phyloP scores from a whole-genome alignment of 2,888 invertebrate genomes.

The Drosophila atroscutellata region DNA sequence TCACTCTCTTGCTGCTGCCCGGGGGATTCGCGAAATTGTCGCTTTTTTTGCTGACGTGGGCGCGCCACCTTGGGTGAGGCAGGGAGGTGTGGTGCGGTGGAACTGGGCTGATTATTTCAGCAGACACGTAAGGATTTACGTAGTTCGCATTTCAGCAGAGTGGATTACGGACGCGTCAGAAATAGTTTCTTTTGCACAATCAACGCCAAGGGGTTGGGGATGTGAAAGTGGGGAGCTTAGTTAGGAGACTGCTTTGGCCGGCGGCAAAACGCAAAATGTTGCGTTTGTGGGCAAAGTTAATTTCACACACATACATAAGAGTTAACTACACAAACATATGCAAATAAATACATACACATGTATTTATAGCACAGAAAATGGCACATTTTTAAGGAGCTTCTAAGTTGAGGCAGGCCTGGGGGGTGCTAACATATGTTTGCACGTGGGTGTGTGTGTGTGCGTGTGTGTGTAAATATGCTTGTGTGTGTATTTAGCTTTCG shows the following conservation, averaged over 20 bases:
- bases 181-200: slow-evolving; percentile 74
- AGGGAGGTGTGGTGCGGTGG: neutral
- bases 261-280: slow-evolving; percentile 39
- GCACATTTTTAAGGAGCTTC: slow-evolving; percentile 58
- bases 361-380: slow-evolving; percentile 72
- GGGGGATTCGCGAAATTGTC: slow-evolving; percentile 77
- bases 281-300: slow-evolving; percentile 61
- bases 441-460: neutral
- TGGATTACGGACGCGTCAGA: slow-evolving; percentile 71
- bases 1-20: slow-evolving; percentile 68
- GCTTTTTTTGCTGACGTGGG: slow-evolving; percentile 69
- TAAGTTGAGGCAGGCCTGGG: slow-evolving; percentile 17
- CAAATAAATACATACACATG: slow-evolving; percentile 19
- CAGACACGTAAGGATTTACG: slow-evolving; percentile 78
- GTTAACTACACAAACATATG: slow-evolving; percentile 1
- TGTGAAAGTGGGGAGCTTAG: neutral
- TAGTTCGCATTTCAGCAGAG: slow-evolving; percentile 49
- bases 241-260: slow-evolving; percentile 30
- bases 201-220: slow-evolving; percentile 29
- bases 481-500: neutral
- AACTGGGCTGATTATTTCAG: slow-evolving; percentile 53
- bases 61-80: slow-evolving; percentile 49
- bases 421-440: slow-evolving; percentile 17
- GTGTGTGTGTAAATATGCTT: neutral
- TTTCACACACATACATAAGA: slow-evolving; percentile 24